Evolutionary conservation across 2,888 invertebrate genomes (phyloP).

Genomic region (Spodoptera exigua): DNA sequence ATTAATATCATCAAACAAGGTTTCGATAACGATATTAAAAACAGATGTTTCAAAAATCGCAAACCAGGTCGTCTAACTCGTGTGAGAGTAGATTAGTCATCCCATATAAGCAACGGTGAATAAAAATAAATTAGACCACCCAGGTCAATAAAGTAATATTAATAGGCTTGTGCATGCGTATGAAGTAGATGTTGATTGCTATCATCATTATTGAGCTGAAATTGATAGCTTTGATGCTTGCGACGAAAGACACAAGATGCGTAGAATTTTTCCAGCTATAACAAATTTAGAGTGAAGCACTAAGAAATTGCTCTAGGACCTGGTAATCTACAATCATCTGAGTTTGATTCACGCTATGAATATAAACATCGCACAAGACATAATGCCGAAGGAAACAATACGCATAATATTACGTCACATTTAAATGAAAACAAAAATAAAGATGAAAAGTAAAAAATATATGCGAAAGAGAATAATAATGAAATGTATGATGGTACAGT

Average conservation of each 20-base stretch:
- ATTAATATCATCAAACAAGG: conserved; percentile 48
- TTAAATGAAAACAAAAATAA: neutral
- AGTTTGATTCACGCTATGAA: too few relatives aligned
- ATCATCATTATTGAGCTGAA: conserved; percentile 23
- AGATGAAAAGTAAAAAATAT: neutral
- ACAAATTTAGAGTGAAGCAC: neutral
- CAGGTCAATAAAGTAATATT: conserved; percentile 33
- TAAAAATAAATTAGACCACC: conserved; percentile 56
- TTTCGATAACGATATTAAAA: conserved; percentile 54
- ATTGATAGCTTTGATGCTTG: neutral
- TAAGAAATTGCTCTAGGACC: too few relatives aligned
- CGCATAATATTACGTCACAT: too few relatives aligned
- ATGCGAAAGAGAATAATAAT: neutral
- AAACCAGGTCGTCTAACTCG: conserved; percentile 71
- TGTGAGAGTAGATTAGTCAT: conserved; percentile 73
- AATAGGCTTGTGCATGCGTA: conserved; percentile 21
- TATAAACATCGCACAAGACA: too few relatives aligned
- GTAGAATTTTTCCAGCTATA: neutral
- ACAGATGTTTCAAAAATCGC: conserved; percentile 71
- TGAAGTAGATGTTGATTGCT: conserved; percentile 15
- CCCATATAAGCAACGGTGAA: conserved; percentile 52
- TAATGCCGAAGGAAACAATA: too few relatives aligned
- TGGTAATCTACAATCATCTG: too few relatives aligned
- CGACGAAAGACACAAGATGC: neutral
- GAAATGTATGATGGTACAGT: conserved; percentile 4